Evolutionary conservation across 2,888 invertebrate species (phyloP).

Genomic region (Diplolepis rosae): DNA sequence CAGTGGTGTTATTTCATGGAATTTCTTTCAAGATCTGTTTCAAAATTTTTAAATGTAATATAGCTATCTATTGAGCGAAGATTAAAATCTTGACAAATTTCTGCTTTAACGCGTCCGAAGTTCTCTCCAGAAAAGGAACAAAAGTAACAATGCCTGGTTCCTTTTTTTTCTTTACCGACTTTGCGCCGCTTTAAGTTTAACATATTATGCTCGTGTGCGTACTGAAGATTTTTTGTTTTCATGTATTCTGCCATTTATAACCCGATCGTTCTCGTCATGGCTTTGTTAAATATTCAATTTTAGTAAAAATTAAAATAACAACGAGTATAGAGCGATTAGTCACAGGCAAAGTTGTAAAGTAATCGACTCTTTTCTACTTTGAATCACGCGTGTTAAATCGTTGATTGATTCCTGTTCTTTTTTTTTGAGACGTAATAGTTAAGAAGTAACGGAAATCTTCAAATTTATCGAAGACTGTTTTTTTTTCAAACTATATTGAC

Average conservation of each 20-base stretch:
- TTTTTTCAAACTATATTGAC: not conserved
- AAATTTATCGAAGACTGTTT: not conserved
- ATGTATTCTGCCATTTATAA: not conserved
- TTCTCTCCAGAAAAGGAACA: not conserved
- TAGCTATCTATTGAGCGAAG: slow-evolving; percentile 4
- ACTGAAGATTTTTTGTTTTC: slow-evolving; percentile 1
- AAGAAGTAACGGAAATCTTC: not conserved
- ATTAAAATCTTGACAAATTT: slow-evolving; percentile 28
- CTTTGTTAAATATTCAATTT: not conserved
- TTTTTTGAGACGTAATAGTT: not conserved
- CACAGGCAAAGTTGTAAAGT: not conserved
- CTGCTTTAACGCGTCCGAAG: slow-evolving; percentile 5
- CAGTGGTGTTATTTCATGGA: no score
- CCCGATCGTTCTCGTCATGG: not conserved
- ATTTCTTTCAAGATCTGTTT: no score
- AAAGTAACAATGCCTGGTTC: not conserved
- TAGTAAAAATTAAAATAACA: not conserved
- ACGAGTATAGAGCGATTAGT: slow-evolving; percentile 11
- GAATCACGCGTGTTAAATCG: slow-evolving; percentile 56
- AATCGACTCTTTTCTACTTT: slow-evolving; percentile 32
- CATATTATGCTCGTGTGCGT: slow-evolving; percentile 23
- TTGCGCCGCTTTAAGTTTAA: slow-evolving; percentile 8
- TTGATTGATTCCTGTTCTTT: slow-evolving; percentile 51
- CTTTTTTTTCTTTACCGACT: slow-evolving; percentile 22
- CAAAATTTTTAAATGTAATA: no score